Conservation (phyloP, 2,797 vertebrate genomes). For the Discoglossus pictus region DNA sequence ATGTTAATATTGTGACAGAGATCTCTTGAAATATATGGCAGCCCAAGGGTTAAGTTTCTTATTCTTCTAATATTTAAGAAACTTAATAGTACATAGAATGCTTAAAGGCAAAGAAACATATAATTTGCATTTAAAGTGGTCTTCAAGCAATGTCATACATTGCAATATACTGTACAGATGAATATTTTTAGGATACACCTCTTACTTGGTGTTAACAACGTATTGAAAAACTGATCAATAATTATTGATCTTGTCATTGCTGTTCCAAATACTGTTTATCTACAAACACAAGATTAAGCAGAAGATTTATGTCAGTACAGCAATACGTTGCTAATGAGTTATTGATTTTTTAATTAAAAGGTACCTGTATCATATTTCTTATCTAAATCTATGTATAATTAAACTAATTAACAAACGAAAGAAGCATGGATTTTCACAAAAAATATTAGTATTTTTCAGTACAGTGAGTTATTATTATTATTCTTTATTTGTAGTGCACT, state of each 20-base stretch:
- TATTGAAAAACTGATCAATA: constrained; percentile 26
- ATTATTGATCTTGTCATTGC: constrained; percentile 16
- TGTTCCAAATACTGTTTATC: constrained; percentile 29
- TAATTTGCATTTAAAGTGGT: no score
- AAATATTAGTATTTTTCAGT: neutral
- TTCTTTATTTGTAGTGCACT: no score
- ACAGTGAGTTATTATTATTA: constrained; percentile 15
- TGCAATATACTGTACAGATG: no score
- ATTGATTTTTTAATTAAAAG: constrained; percentile 64
- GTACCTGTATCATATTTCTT: constrained; percentile 59
- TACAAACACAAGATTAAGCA: constrained; percentile 43
- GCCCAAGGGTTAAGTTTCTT: no score
- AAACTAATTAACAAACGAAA: constrained; percentile 61
- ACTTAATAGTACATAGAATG: no score
- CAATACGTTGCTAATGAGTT: constrained; percentile 60
- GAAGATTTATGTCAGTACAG: constrained; percentile 47
- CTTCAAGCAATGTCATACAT: no score
- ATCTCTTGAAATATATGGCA: no score
- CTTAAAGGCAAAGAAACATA: no score
- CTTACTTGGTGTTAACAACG: constrained; percentile 18
- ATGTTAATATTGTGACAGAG: no score
- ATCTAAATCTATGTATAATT: constrained; percentile 59
- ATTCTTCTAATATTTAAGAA: no score
- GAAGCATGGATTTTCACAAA: constrained; percentile 32
- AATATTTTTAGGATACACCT: neutral